A percentile compares a stretch with the other conserved stretches of the same genome.
These are phyloP conservation scores for Patella caerulea DNA, from an alignment of 2,888 invertebrate species.

Conservation along the genomic window DNA sequence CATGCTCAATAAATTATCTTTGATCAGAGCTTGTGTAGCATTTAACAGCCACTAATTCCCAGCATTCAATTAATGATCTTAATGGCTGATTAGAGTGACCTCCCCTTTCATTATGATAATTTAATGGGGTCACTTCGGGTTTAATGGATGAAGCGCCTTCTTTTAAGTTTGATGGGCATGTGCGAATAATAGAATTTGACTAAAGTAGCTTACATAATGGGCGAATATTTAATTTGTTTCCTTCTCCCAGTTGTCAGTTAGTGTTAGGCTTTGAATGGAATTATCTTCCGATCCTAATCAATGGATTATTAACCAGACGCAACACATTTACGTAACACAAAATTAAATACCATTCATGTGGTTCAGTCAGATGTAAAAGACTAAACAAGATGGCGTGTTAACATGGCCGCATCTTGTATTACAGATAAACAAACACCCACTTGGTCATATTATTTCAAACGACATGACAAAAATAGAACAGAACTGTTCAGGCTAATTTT, in stretches of 20 bases:
- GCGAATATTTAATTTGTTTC: not conserved
- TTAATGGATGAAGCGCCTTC: conserved; percentile 6
- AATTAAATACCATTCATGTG: too few species aligned
- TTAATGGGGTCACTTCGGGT: conserved; percentile 1
- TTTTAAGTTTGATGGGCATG: not conserved
- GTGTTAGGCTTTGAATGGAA: too few species aligned
- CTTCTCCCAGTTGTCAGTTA: not conserved
- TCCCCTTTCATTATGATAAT: conserved; percentile 9
- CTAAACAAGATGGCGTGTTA: too few species aligned
- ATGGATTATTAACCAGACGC: too few species aligned
- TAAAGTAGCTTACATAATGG: not conserved
- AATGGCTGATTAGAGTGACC: conserved; percentile 13
- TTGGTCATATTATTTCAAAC: too few species aligned
- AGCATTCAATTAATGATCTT: conserved; percentile 9
- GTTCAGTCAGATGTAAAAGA: too few species aligned
- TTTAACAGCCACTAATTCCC: conserved; percentile 12
- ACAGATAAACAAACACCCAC: too few species aligned
- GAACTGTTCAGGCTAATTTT: too few species aligned
- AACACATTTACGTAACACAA: too few species aligned
- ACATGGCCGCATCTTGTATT: too few species aligned
- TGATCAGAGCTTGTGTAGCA: conserved; percentile 7
- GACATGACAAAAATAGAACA: too few species aligned
- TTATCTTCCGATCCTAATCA: too few species aligned
- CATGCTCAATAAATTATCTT: conserved; percentile 5
- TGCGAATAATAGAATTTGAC: not conserved